phyloP scores from a whole-genome alignment of 2,888 invertebrate genomes.

The Dichetophora obliterata region DNA sequence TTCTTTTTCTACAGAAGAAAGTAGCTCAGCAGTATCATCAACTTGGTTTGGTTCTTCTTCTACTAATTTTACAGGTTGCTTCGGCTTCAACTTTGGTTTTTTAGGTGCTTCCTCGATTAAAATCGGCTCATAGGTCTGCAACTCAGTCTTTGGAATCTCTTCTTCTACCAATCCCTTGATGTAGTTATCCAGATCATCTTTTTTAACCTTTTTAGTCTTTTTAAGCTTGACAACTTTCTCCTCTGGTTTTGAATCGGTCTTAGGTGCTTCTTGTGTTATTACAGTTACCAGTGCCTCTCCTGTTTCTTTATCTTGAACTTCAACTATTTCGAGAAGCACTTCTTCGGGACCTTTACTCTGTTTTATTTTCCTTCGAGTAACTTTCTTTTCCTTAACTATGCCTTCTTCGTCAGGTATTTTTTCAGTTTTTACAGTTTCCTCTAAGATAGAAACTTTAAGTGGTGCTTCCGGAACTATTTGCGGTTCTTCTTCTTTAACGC shows the following conservation, averaged over 20 bases:
- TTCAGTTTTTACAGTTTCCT: conserved; percentile 62
- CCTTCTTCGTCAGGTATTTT: conserved; percentile 59
- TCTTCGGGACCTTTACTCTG: conserved; percentile 69
- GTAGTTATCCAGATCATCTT: conserved; percentile 65
- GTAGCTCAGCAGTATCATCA: conserved; percentile 37
- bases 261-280: conserved; percentile 50
- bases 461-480: conserved; percentile 47
- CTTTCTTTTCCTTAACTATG: conserved; percentile 64
- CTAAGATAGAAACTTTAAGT: conserved; percentile 55
- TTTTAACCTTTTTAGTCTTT: conserved; percentile 62
- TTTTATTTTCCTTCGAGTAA: conserved; percentile 63
- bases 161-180: conserved; percentile 63
- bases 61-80: conserved; percentile 50
- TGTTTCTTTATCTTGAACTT: conserved; percentile 68
- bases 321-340: conserved; percentile 69
- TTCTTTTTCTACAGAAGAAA: conserved; percentile 50
- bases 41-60: conserved; percentile 51
- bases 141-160: conserved; percentile 60
- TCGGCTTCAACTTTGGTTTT: conserved; percentile 50
- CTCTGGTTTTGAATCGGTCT: conserved; percentile 43
- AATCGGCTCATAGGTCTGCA: conserved; percentile 63
- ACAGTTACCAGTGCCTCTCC: conserved; percentile 66
- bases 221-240: conserved; percentile 51
- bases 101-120: conserved; percentile 57
- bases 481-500: conserved; percentile 48